Evolutionary conservation across 2,888 invertebrate species (phyloP).

Genomic region (Platynereis dumerilii): DNA sequence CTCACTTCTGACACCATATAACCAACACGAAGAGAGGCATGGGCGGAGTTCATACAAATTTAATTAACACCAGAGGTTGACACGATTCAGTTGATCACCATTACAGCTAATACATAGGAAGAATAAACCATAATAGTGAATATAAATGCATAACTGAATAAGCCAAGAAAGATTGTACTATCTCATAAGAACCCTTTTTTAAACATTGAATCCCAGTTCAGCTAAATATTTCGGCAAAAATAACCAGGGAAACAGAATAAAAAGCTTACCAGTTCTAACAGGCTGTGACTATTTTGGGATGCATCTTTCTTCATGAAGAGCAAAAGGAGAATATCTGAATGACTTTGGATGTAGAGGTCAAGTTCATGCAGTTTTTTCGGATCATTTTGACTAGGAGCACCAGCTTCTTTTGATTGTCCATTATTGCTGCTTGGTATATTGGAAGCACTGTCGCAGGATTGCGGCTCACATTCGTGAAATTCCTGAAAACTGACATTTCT

Average conservation of each 20-base stretch:
- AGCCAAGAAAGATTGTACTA: no score
- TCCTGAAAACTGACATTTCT: slow-evolving; percentile 6
- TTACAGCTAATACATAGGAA: no score
- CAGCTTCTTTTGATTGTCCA: not conserved
- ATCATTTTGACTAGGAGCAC: not conserved
- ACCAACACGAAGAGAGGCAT: no score
- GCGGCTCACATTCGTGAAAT: not conserved
- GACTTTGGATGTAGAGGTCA: slow-evolving; percentile 51
- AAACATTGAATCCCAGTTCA: not conserved
- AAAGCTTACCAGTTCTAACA: slow-evolving; percentile 46
- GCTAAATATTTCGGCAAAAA: not conserved
- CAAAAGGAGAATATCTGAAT: slow-evolving; percentile 50
- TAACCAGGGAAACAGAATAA: not conserved
- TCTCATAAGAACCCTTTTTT: no score
- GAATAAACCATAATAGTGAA: no score
- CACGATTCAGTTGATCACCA: no score
- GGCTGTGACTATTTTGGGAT: slow-evolving; percentile 39
- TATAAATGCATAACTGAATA: no score
- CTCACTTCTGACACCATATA: no score
- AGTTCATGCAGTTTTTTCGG: slow-evolving; percentile 40
- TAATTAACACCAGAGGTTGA: no score
- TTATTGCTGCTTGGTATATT: not conserved
- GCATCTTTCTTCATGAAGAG: slow-evolving; percentile 45
- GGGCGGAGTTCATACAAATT: no score
- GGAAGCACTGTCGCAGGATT: not conserved